phyloP scores from a whole-genome alignment of 1,140 invertebrate genomes.

The Drosophila orena region DNA sequence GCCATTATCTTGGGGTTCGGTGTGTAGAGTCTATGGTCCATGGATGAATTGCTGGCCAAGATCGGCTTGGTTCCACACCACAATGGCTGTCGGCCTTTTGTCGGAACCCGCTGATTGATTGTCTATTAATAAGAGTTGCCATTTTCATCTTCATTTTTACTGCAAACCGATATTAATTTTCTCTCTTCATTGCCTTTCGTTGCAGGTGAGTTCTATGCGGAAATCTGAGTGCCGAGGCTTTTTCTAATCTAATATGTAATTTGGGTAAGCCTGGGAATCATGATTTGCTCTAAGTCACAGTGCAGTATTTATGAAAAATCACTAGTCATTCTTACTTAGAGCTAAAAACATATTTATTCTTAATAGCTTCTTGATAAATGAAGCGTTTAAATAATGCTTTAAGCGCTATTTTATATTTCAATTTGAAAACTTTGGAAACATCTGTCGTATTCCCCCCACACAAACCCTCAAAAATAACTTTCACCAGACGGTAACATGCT shows the following conservation, averaged over 20 bases:
- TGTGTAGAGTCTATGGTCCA: not conserved
- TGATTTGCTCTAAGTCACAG: not conserved
- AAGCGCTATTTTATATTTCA: too few relatives aligned
- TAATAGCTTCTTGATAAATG: too few relatives aligned
- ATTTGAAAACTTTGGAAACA: not conserved
- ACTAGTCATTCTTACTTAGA: too few relatives aligned
- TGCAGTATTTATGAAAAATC: too few relatives aligned
- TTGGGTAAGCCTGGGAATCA: conserved; percentile 34
- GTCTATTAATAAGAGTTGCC: conserved; percentile 58
- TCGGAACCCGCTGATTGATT: conserved; percentile 58
- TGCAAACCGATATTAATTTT: conserved; percentile 30
- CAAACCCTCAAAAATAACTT: conserved; percentile 10
- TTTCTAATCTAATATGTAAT: conserved; percentile 32
- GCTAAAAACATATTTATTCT: too few relatives aligned
- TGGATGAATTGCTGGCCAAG: conserved; percentile 22
- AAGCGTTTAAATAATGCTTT: too few relatives aligned
- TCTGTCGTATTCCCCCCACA: not conserved
- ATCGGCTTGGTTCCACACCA: conserved; percentile 8
- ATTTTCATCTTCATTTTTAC: conserved; percentile 15
- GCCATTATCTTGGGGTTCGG: conserved; percentile 44
- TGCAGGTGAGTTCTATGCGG: conserved; percentile 38
- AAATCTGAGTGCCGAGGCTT: not conserved
- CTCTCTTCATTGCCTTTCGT: conserved; percentile 13
- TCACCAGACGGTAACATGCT: conserved; percentile 18
- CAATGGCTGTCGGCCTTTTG: conserved; percentile 44